Conservation (phyloP, 2,113 vertebrate genomes). For the Mormoops blainvillei region DNA sequence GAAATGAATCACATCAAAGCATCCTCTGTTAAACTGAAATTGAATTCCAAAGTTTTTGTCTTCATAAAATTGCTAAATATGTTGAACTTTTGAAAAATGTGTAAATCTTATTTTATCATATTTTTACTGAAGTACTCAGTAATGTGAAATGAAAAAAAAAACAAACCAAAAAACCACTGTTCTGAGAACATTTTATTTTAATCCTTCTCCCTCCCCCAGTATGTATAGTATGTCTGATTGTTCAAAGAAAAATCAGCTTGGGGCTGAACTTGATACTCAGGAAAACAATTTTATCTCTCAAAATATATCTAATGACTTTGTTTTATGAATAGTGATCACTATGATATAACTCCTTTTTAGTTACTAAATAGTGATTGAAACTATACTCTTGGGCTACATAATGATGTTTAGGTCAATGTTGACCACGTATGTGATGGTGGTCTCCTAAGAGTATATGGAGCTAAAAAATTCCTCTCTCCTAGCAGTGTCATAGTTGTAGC, state of each 20-base stretch:
- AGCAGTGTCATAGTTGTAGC: not conserved
- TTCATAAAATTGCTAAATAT: not conserved
- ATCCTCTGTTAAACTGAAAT: not conserved
- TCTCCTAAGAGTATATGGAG: not conserved
- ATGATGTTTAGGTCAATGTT: not conserved
- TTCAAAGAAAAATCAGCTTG: not conserved
- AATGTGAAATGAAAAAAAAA: not conserved
- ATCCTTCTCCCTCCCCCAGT: not conserved
- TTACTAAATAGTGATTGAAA: not conserved
- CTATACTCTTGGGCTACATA: not conserved
- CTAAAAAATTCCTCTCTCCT: not conserved
- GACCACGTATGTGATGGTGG: not conserved
- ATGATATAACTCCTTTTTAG: not conserved
- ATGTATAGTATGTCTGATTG: not conserved
- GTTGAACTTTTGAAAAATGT: not conserved
- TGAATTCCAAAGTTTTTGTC: not conserved
- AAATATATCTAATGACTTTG: not conserved
- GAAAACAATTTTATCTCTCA: not conserved
- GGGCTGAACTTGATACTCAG: not conserved
- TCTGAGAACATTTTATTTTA: not conserved
- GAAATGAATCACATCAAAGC: not conserved
- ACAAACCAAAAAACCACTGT: not conserved
- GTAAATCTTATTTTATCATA: not conserved
- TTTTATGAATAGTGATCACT: not conserved
- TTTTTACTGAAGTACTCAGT: not conserved